Conservation (phyloP, 2,888 invertebrate genomes). For the Cabera pusaria region DNA sequence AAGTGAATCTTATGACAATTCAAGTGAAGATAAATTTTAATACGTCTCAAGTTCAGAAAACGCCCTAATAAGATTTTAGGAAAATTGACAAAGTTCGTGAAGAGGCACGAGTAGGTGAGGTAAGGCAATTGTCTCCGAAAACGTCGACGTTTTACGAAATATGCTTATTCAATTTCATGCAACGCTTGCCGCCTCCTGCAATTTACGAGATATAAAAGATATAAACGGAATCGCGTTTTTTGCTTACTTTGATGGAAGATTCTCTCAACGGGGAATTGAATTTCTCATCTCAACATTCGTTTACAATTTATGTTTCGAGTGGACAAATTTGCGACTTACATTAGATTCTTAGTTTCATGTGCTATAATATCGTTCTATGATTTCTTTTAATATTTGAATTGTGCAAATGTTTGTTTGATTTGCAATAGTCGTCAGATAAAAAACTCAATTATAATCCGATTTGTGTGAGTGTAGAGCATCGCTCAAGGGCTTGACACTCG, state of each 20-base stretch:
- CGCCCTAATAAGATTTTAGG: conserved; percentile 77
- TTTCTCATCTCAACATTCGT: conserved; percentile 72
- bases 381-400: conserved; percentile 20
- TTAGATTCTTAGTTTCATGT: conserved; percentile 36
- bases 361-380: no score
- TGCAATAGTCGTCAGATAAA: conserved; percentile 62
- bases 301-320: conserved; percentile 68
- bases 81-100: conserved; percentile 83
- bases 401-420: conserved; percentile 38
- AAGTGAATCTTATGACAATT: no score
- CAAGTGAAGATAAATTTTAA: conserved; percentile 49
- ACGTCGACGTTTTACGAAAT: conserved; percentile 83
- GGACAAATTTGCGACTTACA: conserved; percentile 55
- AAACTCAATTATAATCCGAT: conserved; percentile 80
- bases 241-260: conserved; percentile 83
- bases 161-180: conserved; percentile 84
- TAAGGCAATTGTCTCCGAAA: conserved; percentile 83
- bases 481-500: conserved; percentile 67
- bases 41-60: conserved; percentile 63
- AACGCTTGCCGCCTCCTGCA: conserved; percentile 84
- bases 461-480: conserved; percentile 70
- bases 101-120: conserved; percentile 81
- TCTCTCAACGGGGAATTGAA: conserved; percentile 81
- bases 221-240: conserved; percentile 83
- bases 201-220: conserved; percentile 84